These are phyloP conservation scores for Argyresthia goedartella DNA, from an alignment of 2,888 invertebrate species.

Conservation along the genomic window DNA sequence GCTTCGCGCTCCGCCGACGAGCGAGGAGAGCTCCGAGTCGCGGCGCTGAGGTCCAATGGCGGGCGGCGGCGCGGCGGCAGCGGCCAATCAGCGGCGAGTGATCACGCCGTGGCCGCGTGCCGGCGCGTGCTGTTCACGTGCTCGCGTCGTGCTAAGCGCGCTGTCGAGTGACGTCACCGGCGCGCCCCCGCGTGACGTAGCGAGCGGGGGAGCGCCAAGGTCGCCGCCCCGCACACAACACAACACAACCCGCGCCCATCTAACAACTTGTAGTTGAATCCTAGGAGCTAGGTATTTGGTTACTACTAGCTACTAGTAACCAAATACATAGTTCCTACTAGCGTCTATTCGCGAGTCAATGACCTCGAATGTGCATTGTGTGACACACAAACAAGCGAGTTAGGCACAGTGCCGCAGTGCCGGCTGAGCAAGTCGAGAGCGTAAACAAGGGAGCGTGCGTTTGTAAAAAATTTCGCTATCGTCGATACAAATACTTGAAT, in stretches of 20 bases:
- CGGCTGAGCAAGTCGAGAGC: too few relatives aligned
- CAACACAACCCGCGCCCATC: too few relatives aligned
- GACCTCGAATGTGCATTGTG: too few relatives aligned
- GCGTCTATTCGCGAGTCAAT: too few relatives aligned
- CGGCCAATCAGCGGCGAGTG: slow-evolving; percentile 71
- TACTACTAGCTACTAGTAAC: neutral
- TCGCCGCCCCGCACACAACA: slow-evolving; percentile 20
- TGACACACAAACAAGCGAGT: too few relatives aligned
- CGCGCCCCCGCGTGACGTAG: slow-evolving; percentile 34
- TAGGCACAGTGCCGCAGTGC: too few relatives aligned
- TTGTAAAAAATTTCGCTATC: too few relatives aligned
- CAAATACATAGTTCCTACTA: too few relatives aligned
- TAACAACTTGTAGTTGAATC: too few relatives aligned
- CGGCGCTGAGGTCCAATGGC: slow-evolving; percentile 68
- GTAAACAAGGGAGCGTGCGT: too few relatives aligned
- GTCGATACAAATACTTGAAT: too few relatives aligned
- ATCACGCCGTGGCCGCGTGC: slow-evolving; percentile 86
- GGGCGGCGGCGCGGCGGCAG: slow-evolving; percentile 79
- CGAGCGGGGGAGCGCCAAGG: slow-evolving; percentile 47
- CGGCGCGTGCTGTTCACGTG: slow-evolving; percentile 87
- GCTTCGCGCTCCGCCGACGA: slow-evolving; percentile 42
- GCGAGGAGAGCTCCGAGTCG: slow-evolving; percentile 72
- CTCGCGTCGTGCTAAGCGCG: slow-evolving; percentile 77
- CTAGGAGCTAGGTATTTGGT: neutral
- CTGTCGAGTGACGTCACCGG: slow-evolving; percentile 66